Evolutionary conservation across 2,113 vertebrate genomes (phyloP).

Genomic region (Trogon surrucura): DNA sequence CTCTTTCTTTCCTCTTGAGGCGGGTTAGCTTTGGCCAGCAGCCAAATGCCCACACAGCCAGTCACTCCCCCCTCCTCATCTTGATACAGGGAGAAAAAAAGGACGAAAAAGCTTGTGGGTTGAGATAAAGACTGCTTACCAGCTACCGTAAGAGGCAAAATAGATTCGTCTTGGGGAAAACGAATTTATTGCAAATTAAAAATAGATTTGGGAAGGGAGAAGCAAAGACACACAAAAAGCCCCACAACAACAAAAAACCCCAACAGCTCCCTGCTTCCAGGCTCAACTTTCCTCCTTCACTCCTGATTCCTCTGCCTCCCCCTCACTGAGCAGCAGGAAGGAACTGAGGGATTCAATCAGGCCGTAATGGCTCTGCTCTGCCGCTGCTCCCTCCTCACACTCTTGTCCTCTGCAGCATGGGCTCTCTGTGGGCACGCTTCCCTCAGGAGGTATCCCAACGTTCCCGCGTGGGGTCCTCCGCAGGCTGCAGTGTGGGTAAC

Average conservation of each 20-base stretch:
- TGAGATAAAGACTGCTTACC: background rate
- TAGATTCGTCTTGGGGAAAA: background rate
- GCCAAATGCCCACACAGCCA: too few species aligned
- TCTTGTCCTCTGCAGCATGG: background rate
- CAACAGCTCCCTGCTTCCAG: background rate
- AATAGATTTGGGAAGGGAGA: background rate
- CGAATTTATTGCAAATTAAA: background rate
- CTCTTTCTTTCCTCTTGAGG: background rate
- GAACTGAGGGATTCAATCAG: background rate
- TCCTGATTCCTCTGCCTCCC: background rate
- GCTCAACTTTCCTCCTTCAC: background rate
- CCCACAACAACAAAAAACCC: too few species aligned
- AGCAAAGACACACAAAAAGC: background rate
- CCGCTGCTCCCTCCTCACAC: accelerated
- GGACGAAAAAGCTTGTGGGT: too few species aligned
- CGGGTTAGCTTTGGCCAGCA: background rate
- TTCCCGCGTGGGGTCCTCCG: accelerated
- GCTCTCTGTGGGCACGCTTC: background rate
- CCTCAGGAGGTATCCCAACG: background rate
- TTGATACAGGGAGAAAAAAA: too few species aligned
- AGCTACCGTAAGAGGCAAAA: background rate
- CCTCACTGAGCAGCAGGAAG: background rate
- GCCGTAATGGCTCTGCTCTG: background rate
- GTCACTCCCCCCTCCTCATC: too few species aligned
- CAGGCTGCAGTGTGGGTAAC: background rate